Evolutionary conservation across 1,140 invertebrate genomes (phyloP).

Genomic region (Holotrichia oblita): DNA sequence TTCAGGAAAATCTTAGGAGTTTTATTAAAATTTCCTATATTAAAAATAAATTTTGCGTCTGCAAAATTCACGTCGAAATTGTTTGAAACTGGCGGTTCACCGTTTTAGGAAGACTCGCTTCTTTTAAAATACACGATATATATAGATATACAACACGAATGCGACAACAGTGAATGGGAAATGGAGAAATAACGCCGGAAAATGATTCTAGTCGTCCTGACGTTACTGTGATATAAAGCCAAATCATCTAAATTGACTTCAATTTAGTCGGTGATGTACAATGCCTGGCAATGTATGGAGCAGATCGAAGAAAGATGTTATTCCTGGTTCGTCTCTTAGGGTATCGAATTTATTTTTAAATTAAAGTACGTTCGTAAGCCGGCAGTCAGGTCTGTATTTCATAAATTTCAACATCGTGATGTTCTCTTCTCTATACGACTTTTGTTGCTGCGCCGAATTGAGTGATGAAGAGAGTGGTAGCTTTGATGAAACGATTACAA

Average conservation of each 20-base stretch:
- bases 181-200: conserved; percentile 20
- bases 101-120: too few species aligned
- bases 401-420: conserved; percentile 17
- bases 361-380: conserved; percentile 22
- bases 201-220: conserved; percentile 9
- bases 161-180: neutral
- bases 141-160: neutral
- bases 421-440: neutral
- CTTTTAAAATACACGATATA: too few species aligned
- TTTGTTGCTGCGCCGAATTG: too few species aligned
- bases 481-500: too few species aligned
- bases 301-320: conserved; percentile 15
- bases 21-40: too few species aligned
- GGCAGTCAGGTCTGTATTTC: conserved; percentile 7
- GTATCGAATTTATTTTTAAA: conserved; percentile 30
- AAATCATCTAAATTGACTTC: conserved; percentile 35
- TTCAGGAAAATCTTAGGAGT: too few species aligned
- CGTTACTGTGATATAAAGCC: conserved; percentile 24
- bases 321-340: neutral
- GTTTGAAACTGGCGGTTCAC: too few species aligned
- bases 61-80: too few species aligned
- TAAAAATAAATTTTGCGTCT: too few species aligned
- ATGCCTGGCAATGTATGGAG: conserved; percentile 22
- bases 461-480: too few species aligned
- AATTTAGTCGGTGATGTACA: conserved; percentile 16